Percentiles rank a stretch among this genome's conserved stretches.
Conservation (phyloP, 2,888 invertebrate species). For the Lissonota sp. region DNA sequence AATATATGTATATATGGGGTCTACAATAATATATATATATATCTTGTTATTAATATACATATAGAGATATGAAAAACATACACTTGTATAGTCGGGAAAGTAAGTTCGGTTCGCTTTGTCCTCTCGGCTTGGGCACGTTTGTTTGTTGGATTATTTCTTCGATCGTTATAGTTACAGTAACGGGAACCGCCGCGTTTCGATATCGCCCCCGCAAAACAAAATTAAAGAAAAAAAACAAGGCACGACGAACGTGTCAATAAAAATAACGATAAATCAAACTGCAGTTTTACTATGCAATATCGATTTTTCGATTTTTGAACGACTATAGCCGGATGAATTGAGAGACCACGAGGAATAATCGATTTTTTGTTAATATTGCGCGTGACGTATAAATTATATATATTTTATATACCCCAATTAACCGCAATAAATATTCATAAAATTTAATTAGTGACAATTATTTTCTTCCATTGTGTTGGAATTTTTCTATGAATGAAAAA, state of each 20-base stretch:
- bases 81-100: constrained; percentile 22
- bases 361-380: too few relatives aligned
- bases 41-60: background rate
- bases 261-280: background rate
- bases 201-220: constrained; percentile 1
- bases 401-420: too few relatives aligned
- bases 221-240: constrained; percentile 10
- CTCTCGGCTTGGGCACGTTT: constrained; percentile 24
- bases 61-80: constrained; percentile 14
- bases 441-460: too few relatives aligned
- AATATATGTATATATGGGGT: background rate
- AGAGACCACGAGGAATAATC: too few relatives aligned
- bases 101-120: constrained; percentile 53
- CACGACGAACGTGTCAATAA: constrained; percentile 40
- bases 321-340: too few relatives aligned
- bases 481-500: background rate
- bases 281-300: background rate
- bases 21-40: background rate
- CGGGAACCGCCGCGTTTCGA: constrained; percentile 38
- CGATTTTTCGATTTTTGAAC: background rate
- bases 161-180: constrained; percentile 49
- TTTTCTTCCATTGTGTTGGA: background rate
- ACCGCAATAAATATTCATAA: too few relatives aligned
- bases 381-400: too few relatives aligned
- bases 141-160: constrained; percentile 44